Evolutionary conservation across 2,113 vertebrate genomes (phyloP), one percentile per base, ranked within the genome.

Genomic region (Xiphorhynchus elegans): DNA sequence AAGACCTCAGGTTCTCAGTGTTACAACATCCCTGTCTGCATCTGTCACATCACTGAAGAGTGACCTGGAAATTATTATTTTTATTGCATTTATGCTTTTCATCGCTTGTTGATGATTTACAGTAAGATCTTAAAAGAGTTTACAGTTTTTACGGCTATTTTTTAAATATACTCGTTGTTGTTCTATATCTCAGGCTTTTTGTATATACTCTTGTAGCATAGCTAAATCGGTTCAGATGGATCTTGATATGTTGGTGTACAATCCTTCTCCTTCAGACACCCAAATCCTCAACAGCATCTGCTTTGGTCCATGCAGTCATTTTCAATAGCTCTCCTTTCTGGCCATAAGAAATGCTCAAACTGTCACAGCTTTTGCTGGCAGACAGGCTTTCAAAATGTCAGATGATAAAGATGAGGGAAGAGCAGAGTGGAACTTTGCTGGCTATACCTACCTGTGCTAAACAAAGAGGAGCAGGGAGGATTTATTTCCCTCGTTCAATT

Each of bases 1-100:
- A 40, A 55, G 9, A 87, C 77, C 55, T 64, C 52, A 83, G 62
- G 13, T 50, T 91, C 62, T 19, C 63, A 76, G 28, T 0, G 2
- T 60, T 60, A 59, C 6, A 2, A 9, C 66, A 52, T 19, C 47
- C 44, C 69, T 84, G 49, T 44, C 75, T 78, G 69, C 62, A 46
- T 94, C 91, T 93, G 46, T 84, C 74, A 76, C 47, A 76, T 72
- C 66, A 31, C 39, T 89, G 79, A 89, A 62, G 50, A 13, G 28
- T 29, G 88, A 93, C 93, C 68, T 96, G 85, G 60, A 96, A 96
- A 84, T 59, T 2, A 89, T 94, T 94, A 59, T 52, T 77, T 95
- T 89, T 89, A 87, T 75, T 84, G 60, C 72, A 56, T 88, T 95
- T 93, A 53, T 72, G 58, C 39, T 93, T 96, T 88, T 95, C 75